phyloP scores from a whole-genome alignment of 2,797 vertebrate species.

The Semotilus atromaculatus region DNA sequence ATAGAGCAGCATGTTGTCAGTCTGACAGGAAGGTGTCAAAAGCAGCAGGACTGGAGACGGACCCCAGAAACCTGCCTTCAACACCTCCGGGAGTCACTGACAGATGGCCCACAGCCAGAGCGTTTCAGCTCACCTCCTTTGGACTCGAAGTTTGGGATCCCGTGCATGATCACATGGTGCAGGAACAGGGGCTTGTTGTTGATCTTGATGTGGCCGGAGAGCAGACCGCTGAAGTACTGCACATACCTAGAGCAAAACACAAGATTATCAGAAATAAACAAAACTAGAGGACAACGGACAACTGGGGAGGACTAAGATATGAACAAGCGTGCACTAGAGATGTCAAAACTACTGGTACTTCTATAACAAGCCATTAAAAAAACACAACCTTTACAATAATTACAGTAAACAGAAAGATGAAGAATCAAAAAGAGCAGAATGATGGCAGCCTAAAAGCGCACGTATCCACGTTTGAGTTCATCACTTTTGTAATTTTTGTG shows the following conservation, averaged over 20 bases:
- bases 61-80: conserved; percentile 19
- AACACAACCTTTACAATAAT: not conserved
- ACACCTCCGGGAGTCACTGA: not conserved
- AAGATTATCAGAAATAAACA: not conserved
- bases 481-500: not conserved
- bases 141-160: conserved; percentile 96
- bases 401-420: not conserved
- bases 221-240: conserved; percentile 95
- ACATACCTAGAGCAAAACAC: conserved; percentile 83
- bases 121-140: conserved; percentile 84
- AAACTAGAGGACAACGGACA: not conserved
- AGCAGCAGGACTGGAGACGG: not conserved
- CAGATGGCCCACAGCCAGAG: not conserved
- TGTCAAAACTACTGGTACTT: not conserved
- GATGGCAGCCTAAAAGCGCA: not conserved
- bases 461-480: not conserved
- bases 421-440: not conserved
- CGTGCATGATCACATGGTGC: conserved; percentile 97
- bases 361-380: not conserved
- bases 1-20: conserved; percentile 16
- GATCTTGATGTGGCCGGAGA: conserved; percentile 96
- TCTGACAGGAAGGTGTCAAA: conserved; percentile 25
- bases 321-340: not conserved
- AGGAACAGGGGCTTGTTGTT: conserved; percentile 98
- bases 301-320: not conserved